Percentiles rank a stretch among this genome's conserved stretches.
phyloP scores from a whole-genome alignment of 2,113 vertebrate species.

The Odontophorus gujanensis region DNA sequence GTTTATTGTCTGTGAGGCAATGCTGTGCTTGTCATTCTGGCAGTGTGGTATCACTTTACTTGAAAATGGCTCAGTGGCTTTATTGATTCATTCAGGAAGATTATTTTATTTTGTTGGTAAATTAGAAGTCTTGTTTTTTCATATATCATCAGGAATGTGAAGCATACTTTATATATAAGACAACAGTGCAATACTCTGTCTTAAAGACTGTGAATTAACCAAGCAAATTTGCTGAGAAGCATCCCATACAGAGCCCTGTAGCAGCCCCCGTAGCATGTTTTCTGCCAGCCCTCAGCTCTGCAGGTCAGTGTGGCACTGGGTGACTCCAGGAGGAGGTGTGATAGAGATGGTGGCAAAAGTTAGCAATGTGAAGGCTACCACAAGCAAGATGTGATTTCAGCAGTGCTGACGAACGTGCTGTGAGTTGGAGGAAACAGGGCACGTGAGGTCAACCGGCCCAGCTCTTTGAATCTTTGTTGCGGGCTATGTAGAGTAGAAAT shows the following conservation, averaged over 20 bases:
- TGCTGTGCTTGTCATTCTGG: constrained; percentile 77
- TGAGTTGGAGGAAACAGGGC: neutral
- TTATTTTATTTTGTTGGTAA: constrained; percentile 45
- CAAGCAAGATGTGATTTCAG: neutral
- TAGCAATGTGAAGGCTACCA: neutral
- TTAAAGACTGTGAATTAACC: neutral
- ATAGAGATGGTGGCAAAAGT: neutral
- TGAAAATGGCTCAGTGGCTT: constrained; percentile 74
- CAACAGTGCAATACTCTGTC: too few relatives aligned
- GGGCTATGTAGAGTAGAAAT: neutral
- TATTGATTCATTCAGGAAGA: constrained; percentile 63
- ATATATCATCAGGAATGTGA: neutral
- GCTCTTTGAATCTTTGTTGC: neutral
- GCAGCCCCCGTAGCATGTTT: accelerated
- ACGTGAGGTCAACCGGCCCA: neutral
- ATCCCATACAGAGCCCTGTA: accelerated
- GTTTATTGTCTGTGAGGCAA: constrained; percentile 46
- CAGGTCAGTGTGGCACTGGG: neutral
- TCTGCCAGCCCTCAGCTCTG: neutral
- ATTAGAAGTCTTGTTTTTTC: constrained; percentile 16
- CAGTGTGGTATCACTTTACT: constrained; percentile 77
- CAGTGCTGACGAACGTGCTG: neutral
- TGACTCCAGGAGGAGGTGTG: neutral
- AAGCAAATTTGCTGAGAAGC: neutral
- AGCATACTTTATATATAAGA: neutral